phyloP scores from a whole-genome alignment of 2,797 vertebrate species.

The Anas acuta region DNA sequence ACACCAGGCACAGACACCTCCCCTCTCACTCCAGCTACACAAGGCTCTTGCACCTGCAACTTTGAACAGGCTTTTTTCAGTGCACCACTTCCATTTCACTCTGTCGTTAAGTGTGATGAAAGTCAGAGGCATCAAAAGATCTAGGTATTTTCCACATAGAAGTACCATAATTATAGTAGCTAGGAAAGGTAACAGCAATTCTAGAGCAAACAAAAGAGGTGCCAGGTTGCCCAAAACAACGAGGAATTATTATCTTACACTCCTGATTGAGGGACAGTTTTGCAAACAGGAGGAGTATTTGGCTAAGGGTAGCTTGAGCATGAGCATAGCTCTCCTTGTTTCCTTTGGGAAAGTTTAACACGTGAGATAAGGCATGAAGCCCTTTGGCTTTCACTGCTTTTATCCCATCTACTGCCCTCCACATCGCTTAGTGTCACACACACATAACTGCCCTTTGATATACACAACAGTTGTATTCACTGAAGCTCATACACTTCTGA shows the following conservation, averaged over 20 bases:
- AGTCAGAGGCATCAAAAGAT: background rate
- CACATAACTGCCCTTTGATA: background rate
- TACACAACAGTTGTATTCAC: background rate
- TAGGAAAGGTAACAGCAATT: background rate
- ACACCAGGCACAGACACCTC: background rate
- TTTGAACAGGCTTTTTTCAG: background rate
- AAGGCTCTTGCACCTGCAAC: background rate
- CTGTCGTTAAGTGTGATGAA: background rate
- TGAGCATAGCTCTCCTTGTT: background rate
- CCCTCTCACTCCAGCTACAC: background rate
- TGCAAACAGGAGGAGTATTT: background rate
- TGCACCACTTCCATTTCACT: background rate
- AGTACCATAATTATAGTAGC: background rate
- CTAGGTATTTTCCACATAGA: background rate
- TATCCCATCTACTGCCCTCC: background rate
- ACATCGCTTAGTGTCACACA: background rate
- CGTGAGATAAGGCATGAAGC: background rate
- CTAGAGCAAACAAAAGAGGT: background rate
- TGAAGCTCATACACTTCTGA: rapidly evolving
- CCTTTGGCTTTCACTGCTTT: background rate
- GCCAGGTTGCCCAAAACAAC: background rate
- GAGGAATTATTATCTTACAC: background rate
- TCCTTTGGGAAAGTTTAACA: background rate
- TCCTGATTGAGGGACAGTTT: background rate
- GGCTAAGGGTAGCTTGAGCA: background rate